Percentiles rank a stretch among this genome's conserved stretches.
These are phyloP conservation scores for Pollenia amentaria DNA, from an alignment of 2,888 invertebrate species.

Conservation along the genomic window DNA sequence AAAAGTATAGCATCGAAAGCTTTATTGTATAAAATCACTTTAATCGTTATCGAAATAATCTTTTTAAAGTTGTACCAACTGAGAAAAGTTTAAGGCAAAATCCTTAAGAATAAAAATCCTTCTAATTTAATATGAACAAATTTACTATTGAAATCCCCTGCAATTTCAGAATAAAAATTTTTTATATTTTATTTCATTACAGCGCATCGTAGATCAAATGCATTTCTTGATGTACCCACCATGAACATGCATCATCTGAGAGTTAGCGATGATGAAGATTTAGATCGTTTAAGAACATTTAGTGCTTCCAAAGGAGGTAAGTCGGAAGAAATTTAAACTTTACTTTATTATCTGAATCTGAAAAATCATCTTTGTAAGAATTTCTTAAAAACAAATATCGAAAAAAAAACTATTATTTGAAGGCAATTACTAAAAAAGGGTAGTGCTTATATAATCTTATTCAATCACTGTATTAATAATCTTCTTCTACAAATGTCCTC, in stretches of 20 bases:
- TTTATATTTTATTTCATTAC: constrained; percentile 72
- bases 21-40: too few relatives aligned
- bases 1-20: too few relatives aligned
- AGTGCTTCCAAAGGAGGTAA: constrained; percentile 95
- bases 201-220: constrained; percentile 88
- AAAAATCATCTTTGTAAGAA: too few relatives aligned
- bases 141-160: too few relatives aligned
- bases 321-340: constrained; percentile 26
- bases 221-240: constrained; percentile 88
- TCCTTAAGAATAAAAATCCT: too few relatives aligned
- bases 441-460: too few relatives aligned
- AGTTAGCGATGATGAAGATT: constrained; percentile 89
- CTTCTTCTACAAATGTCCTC: neutral
- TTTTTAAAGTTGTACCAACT: too few relatives aligned
- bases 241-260: constrained; percentile 84
- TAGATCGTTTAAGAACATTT: constrained; percentile 96
- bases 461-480: too few relatives aligned
- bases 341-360: too few relatives aligned
- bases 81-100: too few relatives aligned
- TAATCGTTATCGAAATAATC: too few relatives aligned
- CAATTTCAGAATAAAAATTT: neutral
- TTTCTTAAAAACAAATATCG: neutral
- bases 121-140: too few relatives aligned
- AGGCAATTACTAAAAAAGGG: neutral
- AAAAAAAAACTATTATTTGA: neutral